Base-by-base conservation (phyloP, 2,888 invertebrate species). In the Microplitis deprimator region DNA sequence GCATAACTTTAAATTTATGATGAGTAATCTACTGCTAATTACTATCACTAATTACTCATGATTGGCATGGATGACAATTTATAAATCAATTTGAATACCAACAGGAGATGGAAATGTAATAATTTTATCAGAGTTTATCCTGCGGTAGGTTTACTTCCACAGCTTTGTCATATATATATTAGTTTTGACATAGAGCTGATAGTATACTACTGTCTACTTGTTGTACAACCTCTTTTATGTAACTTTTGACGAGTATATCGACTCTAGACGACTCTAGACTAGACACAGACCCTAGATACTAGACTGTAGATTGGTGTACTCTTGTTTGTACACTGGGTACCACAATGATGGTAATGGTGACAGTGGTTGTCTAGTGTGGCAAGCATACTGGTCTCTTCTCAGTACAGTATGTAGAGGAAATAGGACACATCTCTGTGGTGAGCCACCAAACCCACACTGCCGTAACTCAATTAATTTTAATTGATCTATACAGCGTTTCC, bases 381-480 rank as follows among this genome's bases (percentile, higher is more conserved):
- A 67, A 64, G 72, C 67, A 77, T 73, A 73, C 40, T 72, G 64
- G 20, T 64, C 29, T 64, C 29, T 38, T 61, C 59, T 50, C 50
- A 50, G 64, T n/a, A 59, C 16, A 65, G 60, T 40, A 68, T 62
- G 76, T 62, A 69, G 68, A 62, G 50, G 65, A 73, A 73, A 70
- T 64, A 39, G 84, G 82, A 84, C 82, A 84, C 84, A 86, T 85
- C 84, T 85, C 82, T 84, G 87, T 82, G 87, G 88, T 85, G 81
- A 80, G 84, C 86, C 87, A 80, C 87, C 59, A 82, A 85, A 85
- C 85, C 87, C 88, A 83, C 87, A 86, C 84, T 84, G 5, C 87
- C 87, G 87, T 88, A 88, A 88, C 87, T 87, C 88, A 88, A 88
- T 88, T 88, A 88, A 88, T 87, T 87, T 85, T 83, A 86, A 88